Conservation (phyloP, 2,888 invertebrate species). For the Luperina nickerlii region DNA sequence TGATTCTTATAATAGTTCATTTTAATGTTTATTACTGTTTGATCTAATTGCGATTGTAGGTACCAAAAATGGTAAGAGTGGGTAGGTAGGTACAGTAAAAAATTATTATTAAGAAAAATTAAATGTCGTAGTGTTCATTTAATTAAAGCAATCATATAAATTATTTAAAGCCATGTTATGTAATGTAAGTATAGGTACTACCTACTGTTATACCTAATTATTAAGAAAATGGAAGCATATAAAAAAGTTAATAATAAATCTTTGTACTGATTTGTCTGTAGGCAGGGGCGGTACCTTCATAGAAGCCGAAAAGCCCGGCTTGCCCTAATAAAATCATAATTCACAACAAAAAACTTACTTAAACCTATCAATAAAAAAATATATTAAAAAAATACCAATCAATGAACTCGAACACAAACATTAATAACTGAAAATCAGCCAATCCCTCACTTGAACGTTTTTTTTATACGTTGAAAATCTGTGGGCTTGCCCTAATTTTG, state of each 20-base stretch:
- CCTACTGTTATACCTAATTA: not conserved
- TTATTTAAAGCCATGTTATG: not conserved
- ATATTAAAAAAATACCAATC: no score
- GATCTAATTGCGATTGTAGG: not conserved
- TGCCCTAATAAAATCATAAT: no score
- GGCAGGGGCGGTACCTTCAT: no score
- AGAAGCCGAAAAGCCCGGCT: no score
- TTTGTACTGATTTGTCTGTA: slow-evolving; percentile 5
- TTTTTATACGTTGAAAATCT: no score
- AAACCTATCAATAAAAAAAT: no score
- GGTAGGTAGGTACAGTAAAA: not conserved
- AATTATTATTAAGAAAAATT: not conserved
- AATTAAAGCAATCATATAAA: not conserved
- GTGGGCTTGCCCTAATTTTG: no score
- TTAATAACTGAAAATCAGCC: no score
- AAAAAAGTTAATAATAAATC: not conserved
- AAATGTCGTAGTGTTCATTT: not conserved
- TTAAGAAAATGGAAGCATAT: not conserved
- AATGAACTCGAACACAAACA: no score
- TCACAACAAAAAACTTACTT: no score
- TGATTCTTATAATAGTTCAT: slow-evolving; percentile 8
- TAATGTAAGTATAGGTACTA: not conserved
- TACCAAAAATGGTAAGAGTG: not conserved
- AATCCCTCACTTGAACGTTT: no score
- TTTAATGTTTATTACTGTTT: not conserved